Conservation (phyloP, 2,797 vertebrate species). For the Scarus forsteni region DNA sequence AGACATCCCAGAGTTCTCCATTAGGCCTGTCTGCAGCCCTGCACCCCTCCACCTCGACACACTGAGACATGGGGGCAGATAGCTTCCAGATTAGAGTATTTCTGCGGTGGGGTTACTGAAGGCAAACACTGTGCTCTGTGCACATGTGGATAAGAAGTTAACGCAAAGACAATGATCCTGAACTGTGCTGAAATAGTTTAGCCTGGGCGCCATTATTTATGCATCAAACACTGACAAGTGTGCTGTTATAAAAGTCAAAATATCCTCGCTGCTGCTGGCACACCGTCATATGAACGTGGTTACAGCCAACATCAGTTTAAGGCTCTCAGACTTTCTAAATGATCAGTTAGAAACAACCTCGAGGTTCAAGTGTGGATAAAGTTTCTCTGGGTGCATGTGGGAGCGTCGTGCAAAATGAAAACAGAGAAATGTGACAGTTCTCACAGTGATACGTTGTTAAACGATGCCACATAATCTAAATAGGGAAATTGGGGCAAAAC, state of each 20-base stretch:
- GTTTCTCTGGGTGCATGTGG: constrained; percentile 46
- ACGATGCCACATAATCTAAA: constrained; percentile 28
- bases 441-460: constrained; percentile 17
- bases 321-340: constrained; percentile 53
- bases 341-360: constrained; percentile 56
- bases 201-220: constrained; percentile 64
- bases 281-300: constrained; percentile 62
- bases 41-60: constrained; percentile 55
- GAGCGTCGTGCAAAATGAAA: constrained; percentile 33
- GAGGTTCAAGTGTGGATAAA: constrained; percentile 48
- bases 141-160: constrained; percentile 55
- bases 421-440: constrained; percentile 33
- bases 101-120: constrained; percentile 47
- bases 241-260: constrained; percentile 72
- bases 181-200: constrained; percentile 55
- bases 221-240: constrained; percentile 68
- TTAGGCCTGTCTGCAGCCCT: constrained; percentile 63
- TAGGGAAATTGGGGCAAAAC: constrained; percentile 13
- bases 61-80: constrained; percentile 57
- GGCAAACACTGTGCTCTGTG: constrained; percentile 31
- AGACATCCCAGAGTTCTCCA: constrained; percentile 63
- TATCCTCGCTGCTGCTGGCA: constrained; percentile 67
- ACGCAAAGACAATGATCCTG: constrained; percentile 56
- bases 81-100: constrained; percentile 66
- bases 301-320: constrained; percentile 55